These are phyloP conservation scores for Protosalanx chinensis DNA, from an alignment of 2,797 vertebrate species.

Conservation along the genomic window DNA sequence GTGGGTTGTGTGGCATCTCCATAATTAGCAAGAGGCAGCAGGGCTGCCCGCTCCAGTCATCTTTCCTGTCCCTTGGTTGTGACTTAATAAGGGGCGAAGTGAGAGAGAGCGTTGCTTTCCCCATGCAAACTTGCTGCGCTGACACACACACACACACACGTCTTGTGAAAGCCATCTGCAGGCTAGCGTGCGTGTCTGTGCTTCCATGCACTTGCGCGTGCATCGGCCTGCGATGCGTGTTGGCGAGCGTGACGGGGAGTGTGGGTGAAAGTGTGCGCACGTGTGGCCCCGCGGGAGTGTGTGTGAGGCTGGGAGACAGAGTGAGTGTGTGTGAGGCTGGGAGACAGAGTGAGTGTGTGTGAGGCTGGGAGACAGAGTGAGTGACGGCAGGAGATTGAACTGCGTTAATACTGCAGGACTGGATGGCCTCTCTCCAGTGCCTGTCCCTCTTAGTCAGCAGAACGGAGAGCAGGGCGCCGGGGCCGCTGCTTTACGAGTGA, in stretches of 20 bases:
- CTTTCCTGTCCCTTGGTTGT: conserved; percentile 44
- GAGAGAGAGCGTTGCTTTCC: conserved; percentile 49
- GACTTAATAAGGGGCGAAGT: conserved; percentile 64
- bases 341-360: background rate
- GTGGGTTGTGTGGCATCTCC: conserved; percentile 38
- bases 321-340: background rate
- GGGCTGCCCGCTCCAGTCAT: conserved; percentile 41
- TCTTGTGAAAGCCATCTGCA: conserved; percentile 48
- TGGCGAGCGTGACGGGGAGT: background rate
- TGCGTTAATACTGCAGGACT: conserved; percentile 58
- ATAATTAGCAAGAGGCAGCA: conserved; percentile 49
- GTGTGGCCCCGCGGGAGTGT: background rate
- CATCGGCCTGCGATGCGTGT: background rate
- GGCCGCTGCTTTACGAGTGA: conserved; percentile 50
- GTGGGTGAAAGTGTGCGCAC: background rate
- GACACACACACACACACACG: conserved; percentile 47
- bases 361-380: conserved; percentile 33
- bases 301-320: too few relatives aligned
- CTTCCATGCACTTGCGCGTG: background rate
- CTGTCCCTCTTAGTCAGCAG: conserved; percentile 65
- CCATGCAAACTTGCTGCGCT: conserved; percentile 41
- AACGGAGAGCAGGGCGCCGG: conserved; percentile 58
- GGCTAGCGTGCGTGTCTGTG: conserved; percentile 20
- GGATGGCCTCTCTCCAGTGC: conserved; percentile 53
- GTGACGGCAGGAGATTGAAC: conserved; percentile 52